Evolutionary conservation across 2,888 invertebrate genomes (phyloP), one percentile per base, ranked within the genome.

Genomic region (Drosophila paranaensis): DNA sequence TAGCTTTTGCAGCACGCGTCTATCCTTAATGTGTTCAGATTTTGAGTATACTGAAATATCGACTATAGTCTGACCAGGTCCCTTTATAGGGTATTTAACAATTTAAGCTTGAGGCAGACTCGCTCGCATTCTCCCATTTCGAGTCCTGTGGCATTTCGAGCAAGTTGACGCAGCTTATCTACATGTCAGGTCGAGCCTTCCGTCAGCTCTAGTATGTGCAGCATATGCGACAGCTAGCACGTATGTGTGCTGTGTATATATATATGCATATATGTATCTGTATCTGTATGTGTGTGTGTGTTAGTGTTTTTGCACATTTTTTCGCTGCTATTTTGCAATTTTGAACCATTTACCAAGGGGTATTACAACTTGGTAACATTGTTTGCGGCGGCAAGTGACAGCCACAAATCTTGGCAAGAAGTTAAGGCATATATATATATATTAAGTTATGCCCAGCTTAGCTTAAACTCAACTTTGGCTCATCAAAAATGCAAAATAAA

Each of bases 81-180:
- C 1, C 4, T 40, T 0, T 13, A 30, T 30, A 54, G 54, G 54
- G 54, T 54, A 54, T 54, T 3, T 11, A 40, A 13, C n/a, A 8
- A 30, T 40, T 40, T 27, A 25, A 20, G 42, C 56, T 20, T 35
- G 42, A 33, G 33, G 33, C 20, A 42, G 20, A 20, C 20, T 20
- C 20, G 20, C 14, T 13, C 33, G 48, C 33, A 50, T 50, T 50
- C 33, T 40, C 11, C 35, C 20, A 25, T 51, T 25, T 46, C 43
- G n/a, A 35, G 51, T 40, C 40, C 37, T 63, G 62, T 62, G 61
- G 71, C 53, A 46, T 77, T 74, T 70, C 43, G 71, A 67, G 72
- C 58, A 79, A 81, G 79, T 89, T 76, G 80, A 86, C 86, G 86
- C 83, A 88, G 86, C 88, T 87, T 87, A 87, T 89, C 90, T 88